A percentile compares a stretch with the other conserved stretches of the same genome.
Evolutionary conservation across 2,797 vertebrate genomes (phyloP).

Genomic region (Petrocephalus sullivani): DNA sequence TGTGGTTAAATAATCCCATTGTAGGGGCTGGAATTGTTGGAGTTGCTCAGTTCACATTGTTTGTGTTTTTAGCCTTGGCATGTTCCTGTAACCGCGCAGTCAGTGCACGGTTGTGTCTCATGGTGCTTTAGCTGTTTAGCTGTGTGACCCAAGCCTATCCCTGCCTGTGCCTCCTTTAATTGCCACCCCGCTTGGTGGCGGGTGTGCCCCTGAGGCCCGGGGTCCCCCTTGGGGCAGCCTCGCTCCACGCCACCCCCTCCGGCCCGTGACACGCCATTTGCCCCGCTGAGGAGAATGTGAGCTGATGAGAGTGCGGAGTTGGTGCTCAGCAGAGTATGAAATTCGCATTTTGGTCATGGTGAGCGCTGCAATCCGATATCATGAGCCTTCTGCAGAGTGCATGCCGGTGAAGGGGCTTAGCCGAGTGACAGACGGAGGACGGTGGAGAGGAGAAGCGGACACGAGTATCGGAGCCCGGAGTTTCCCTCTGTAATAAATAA

Average conservation of each 20-base stretch:
- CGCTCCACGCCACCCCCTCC: conserved; percentile 45
- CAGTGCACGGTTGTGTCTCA: neutral
- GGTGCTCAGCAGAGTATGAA: conserved; percentile 76
- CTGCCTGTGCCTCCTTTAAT: neutral
- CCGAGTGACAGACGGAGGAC: conserved; percentile 26
- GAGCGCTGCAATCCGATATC: conserved; percentile 73
- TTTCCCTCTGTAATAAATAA: neutral
- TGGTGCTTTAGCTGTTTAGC: neutral
- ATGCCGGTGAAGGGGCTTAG: conserved; percentile 35
- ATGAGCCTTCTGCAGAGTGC: conserved; percentile 55
- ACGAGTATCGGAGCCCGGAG: conserved; percentile 16
- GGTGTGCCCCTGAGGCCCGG: neutral
- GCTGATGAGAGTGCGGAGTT: conserved; percentile 81
- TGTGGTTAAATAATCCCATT: neutral
- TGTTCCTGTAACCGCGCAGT: neutral
- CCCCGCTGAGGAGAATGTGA: conserved; percentile 74
- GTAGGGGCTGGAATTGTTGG: neutral
- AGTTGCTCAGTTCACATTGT: neutral
- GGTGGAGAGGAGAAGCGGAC: conserved; percentile 23
- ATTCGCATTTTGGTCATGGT: conserved; percentile 69
- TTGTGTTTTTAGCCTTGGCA: neutral
- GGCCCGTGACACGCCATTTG: conserved; percentile 65
- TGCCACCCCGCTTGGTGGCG: neutral
- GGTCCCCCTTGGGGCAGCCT: conserved; percentile 38
- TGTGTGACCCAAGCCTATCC: neutral